Evolutionary conservation across 2,113 vertebrate species (phyloP).

Genomic region (Hoplias malabaricus): DNA sequence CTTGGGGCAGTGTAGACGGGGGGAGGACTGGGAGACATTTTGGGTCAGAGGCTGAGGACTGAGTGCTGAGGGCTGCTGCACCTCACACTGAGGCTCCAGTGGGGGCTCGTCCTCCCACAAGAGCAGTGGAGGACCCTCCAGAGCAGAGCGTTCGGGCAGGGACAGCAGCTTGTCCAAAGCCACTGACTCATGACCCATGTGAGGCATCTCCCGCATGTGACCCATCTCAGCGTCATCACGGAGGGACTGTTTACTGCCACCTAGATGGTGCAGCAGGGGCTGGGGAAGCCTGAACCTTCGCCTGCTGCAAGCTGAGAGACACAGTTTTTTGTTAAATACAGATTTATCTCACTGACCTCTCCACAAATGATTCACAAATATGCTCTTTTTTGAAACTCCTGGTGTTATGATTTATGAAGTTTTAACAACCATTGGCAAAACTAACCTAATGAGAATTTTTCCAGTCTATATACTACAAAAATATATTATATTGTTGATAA

Average conservation of each 20-base stretch:
- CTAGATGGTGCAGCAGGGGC: slow-evolving; percentile 72
- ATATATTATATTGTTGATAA: no score
- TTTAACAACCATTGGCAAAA: no score
- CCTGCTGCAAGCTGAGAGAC: slow-evolving; percentile 66
- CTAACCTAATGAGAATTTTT: no score
- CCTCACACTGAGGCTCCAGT: slow-evolving; percentile 38
- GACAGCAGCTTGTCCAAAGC: slow-evolving; percentile 76
- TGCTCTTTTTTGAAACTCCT: neutral
- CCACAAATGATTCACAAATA: neutral
- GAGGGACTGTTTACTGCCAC: slow-evolving; percentile 62
- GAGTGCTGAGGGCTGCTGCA: neutral
- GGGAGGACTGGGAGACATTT: slow-evolving; percentile 52
- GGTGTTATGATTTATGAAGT: no score
- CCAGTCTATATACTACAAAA: no score
- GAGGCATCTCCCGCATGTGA: slow-evolving; percentile 63
- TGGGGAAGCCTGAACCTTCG: slow-evolving; percentile 74
- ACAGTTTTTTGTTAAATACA: neutral
- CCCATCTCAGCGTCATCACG: slow-evolving; percentile 66
- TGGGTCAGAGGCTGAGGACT: slow-evolving; percentile 9
- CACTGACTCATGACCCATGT: slow-evolving; percentile 77
- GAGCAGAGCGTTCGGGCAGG: slow-evolving; percentile 67
- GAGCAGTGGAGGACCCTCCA: slow-evolving; percentile 33
- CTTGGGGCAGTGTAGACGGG: slow-evolving; percentile 47
- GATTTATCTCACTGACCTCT: neutral
- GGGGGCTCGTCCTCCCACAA: slow-evolving; percentile 61